These are phyloP conservation scores for Phrynocephalus forsythii DNA, from an alignment of 2,797 vertebrate genomes.

Conservation along the genomic window DNA sequence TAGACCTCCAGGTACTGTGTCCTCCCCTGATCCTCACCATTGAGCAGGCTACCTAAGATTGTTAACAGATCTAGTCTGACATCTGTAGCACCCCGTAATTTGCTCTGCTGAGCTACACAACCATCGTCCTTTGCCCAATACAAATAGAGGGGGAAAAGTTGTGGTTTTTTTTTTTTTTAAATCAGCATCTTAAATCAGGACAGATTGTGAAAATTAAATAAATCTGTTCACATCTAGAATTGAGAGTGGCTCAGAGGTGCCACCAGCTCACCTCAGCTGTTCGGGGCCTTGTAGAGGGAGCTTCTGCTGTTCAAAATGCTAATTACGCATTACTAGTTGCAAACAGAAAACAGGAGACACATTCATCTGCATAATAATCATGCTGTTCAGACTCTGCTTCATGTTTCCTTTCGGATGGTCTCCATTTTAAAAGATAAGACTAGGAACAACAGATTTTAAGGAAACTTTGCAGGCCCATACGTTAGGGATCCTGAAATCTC, in stretches of 20 bases:
- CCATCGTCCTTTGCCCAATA: background rate
- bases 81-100: background rate
- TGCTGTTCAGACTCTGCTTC: constrained; percentile 28
- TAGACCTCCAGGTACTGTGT: background rate
- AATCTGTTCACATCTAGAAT: background rate
- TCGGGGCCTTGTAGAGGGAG: background rate
- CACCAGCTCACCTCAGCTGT: constrained; percentile 25
- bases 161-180: too few species aligned
- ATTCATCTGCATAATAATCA: constrained; percentile 49
- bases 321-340: constrained; percentile 45
- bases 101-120: background rate
- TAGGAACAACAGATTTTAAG: background rate
- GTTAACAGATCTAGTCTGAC: background rate
- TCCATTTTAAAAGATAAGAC: background rate
- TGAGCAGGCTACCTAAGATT: background rate
- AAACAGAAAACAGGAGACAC: constrained; percentile 20
- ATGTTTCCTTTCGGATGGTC: background rate
- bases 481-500: too few species aligned
- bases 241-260: constrained; percentile 19
- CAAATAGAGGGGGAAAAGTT: too few species aligned
- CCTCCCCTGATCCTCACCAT: background rate
- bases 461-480: background rate
- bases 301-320: constrained; percentile 33
- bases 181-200: background rate
- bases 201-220: constrained; percentile 21